Conservation (phyloP, 2,888 invertebrate genomes). For the Lapara coniferarum region DNA sequence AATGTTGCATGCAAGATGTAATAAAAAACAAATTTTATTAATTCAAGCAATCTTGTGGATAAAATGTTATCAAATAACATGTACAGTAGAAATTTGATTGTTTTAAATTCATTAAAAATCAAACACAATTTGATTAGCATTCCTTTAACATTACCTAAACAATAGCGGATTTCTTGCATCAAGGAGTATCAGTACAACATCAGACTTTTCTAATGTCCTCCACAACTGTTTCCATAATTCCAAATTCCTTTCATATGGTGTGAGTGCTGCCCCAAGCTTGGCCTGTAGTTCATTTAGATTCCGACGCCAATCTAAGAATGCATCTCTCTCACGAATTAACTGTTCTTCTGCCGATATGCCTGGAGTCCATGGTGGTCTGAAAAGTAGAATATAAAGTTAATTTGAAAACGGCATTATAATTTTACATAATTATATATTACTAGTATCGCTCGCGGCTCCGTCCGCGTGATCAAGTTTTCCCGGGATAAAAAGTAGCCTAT, state of each 20-base stretch:
- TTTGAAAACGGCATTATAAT: too few species aligned
- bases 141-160: conserved; percentile 81
- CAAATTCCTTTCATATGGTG: conserved; percentile 98
- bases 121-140: not conserved
- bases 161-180: conserved; percentile 98
- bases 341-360: conserved; percentile 92
- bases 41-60: too few species aligned
- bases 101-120: too few species aligned
- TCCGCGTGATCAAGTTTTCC: too few species aligned
- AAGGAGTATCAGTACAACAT: conserved; percentile 96
- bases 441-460: too few species aligned
- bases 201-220: conserved; percentile 98
- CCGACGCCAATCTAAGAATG: conserved; percentile 96
- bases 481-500: too few species aligned
- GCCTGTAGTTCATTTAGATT: conserved; percentile 90
- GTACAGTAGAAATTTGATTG: too few species aligned
- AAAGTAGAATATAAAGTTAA: conserved; percentile 33
- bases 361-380: conserved; percentile 91
- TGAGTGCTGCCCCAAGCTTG: conserved; percentile 91
- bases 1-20: too few species aligned
- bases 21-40: too few species aligned
- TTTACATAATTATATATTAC: too few species aligned
- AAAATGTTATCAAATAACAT: too few species aligned
- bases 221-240: conserved; percentile 99
- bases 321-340: conserved; percentile 89